Conservation (phyloP, 2,113 vertebrate genomes). For the Lepidothrix coronata region DNA sequence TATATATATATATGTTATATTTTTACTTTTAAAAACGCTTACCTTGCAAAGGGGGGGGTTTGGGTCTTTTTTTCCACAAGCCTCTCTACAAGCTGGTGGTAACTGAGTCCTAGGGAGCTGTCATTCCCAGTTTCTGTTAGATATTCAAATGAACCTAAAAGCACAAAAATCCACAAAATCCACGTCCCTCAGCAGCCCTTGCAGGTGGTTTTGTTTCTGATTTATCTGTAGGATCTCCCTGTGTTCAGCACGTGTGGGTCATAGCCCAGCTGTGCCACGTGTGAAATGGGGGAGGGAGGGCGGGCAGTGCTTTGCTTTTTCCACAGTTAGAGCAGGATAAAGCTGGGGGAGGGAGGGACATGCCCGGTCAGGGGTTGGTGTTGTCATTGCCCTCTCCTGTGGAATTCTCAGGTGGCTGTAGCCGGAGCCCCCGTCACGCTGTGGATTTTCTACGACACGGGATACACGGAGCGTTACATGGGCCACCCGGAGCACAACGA, state of each 20-base stretch:
- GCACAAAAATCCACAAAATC: background rate
- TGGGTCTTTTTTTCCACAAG: background rate
- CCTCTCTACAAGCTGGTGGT: background rate
- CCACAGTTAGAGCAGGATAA: background rate
- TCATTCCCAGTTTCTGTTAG: background rate
- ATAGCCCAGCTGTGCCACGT: background rate
- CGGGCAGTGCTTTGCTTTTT: background rate
- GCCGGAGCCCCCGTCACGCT: slow-evolving; percentile 81
- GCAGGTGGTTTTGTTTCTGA: background rate
- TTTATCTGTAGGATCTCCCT: background rate
- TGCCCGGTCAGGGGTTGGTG: background rate
- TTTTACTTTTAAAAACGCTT: background rate
- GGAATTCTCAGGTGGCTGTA: slow-evolving; percentile 76
- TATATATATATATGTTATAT: too few relatives aligned
- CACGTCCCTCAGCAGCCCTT: background rate
- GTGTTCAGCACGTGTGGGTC: background rate
- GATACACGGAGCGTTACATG: slow-evolving; percentile 84
- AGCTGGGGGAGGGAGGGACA: background rate
- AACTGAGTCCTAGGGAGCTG: background rate
- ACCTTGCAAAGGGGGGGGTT: background rate
- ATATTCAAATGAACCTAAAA: background rate
- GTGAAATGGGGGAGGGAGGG: background rate
- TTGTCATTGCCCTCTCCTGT: background rate
- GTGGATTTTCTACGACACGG: slow-evolving; percentile 85
- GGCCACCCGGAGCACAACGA: slow-evolving; percentile 83